These are phyloP conservation scores for Australoheros facetus DNA, from an alignment of 2,797 vertebrate genomes.

Conservation along the genomic window DNA sequence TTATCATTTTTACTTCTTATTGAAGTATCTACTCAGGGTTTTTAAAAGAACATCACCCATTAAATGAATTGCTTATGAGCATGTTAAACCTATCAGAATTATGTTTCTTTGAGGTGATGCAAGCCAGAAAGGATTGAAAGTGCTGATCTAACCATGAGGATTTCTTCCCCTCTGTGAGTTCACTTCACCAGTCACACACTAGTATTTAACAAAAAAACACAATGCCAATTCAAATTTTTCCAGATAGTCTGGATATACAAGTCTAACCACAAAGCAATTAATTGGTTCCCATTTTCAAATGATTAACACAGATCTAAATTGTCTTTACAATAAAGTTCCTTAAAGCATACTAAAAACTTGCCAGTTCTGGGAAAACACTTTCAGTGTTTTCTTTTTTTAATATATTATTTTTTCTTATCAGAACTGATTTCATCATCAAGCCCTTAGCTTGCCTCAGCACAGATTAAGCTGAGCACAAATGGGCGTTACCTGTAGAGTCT, in stretches of 20 bases:
- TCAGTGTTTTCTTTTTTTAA: neutral
- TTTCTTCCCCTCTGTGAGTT: neutral
- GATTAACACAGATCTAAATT: neutral
- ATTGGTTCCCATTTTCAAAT: neutral
- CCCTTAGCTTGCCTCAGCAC: conserved; percentile 10
- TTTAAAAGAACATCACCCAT: neutral
- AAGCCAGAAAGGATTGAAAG: neutral
- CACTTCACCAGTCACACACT: neutral
- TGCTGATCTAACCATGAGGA: neutral
- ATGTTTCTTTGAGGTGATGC: neutral
- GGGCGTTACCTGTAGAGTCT: conserved; percentile 30
- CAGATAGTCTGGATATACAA: conserved; percentile 18
- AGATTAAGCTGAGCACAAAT: conserved; percentile 42
- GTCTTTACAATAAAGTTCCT: neutral
- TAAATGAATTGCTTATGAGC: neutral
- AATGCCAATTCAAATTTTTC: conserved; percentile 6
- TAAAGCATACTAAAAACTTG: neutral
- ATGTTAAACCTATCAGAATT: neutral
- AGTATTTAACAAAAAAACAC: conserved; percentile 1
- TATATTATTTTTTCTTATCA: neutral
- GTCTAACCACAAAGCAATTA: conserved; percentile 16
- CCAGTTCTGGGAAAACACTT: neutral
- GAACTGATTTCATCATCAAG: neutral
- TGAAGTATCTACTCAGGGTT: neutral
- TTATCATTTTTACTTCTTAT: neutral